A percentile compares a stretch with the other conserved stretches of the same genome.
Evolutionary conservation across 1,140 invertebrate genomes (phyloP).

Genomic region (Megalonaias nervosa): DNA sequence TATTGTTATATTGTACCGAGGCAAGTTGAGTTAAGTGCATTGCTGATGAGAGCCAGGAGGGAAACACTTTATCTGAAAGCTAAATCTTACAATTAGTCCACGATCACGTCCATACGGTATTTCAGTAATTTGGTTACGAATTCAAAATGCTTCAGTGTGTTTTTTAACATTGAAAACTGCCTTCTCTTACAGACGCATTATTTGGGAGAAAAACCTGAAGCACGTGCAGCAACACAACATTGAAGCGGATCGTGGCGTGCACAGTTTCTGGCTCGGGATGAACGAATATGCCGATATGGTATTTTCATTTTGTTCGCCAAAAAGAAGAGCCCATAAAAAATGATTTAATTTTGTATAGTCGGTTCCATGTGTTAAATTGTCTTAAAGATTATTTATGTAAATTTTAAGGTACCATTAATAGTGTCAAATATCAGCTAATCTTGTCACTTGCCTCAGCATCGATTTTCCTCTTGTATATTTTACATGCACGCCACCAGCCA

Average conservation of each 20-base stretch:
- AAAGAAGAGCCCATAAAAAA: no score
- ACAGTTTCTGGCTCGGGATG: slow-evolving; percentile 65
- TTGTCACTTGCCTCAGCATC: no score
- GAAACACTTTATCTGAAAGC: background rate
- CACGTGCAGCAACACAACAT: slow-evolving; percentile 87
- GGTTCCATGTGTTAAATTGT: no score
- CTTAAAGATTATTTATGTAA: no score
- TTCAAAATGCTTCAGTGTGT: background rate
- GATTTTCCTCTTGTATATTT: no score
- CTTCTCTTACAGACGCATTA: slow-evolving; percentile 37
- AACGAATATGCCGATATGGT: slow-evolving; percentile 69
- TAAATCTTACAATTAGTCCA: background rate
- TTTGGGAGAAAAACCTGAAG: slow-evolving; percentile 54
- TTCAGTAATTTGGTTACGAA: background rate
- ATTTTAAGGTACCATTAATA: no score
- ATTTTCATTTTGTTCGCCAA: slow-evolving; percentile 1
- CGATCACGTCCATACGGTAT: background rate
- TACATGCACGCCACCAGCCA: no score
- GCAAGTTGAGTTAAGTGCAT: no score
- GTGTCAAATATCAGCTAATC: no score
- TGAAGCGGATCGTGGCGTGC: slow-evolving; percentile 74
- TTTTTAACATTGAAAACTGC: background rate
- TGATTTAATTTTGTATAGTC: no score
- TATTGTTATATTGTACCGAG: no score
- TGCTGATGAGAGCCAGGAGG: no score